phyloP scores from a whole-genome alignment of 2,797 vertebrate species.

The Todus mexicanus region DNA sequence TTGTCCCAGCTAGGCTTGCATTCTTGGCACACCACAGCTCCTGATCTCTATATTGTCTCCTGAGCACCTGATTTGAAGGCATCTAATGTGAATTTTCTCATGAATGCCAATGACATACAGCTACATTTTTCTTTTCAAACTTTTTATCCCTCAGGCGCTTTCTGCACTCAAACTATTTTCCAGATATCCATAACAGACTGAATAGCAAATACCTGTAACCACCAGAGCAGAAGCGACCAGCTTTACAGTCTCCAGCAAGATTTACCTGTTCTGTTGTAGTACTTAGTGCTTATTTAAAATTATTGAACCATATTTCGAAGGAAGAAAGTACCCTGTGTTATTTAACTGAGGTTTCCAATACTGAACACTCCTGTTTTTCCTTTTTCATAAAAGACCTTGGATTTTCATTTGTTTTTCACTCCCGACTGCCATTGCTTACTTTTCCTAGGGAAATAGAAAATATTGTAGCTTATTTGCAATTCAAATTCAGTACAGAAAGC shows the following conservation, averaged over 20 bases:
- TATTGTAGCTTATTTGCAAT: not conserved
- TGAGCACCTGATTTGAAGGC: conserved; percentile 62
- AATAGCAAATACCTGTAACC: conserved; percentile 64
- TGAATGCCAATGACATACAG: conserved; percentile 71
- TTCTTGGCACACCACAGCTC: conserved; percentile 57
- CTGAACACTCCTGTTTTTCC: not conserved
- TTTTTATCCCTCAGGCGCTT: conserved; percentile 63
- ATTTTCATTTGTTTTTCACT: not conserved
- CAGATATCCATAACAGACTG: conserved; percentile 53
- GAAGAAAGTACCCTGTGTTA: not conserved
- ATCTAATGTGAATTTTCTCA: conserved; percentile 69
- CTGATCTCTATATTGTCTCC: conserved; percentile 68
- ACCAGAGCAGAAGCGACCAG: not conserved
- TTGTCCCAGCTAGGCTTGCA: conserved; percentile 15
- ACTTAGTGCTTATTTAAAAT: conserved; percentile 50
- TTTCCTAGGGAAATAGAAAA: conserved; percentile 5
- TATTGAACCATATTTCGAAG: not conserved
- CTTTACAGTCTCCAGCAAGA: conserved; percentile 44
- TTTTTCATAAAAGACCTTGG: not conserved
- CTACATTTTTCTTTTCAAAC: conserved; percentile 66
- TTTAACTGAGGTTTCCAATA: not conserved
- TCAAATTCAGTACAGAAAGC: not conserved
- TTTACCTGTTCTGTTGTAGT: conserved; percentile 24
- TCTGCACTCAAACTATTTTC: conserved; percentile 58
- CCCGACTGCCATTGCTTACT: conserved; percentile 13